A percentile compares a stretch with the other conserved stretches of the same genome.
These are phyloP conservation scores for Drosophila emarginata DNA, from an alignment of 2,888 invertebrate genomes.

Conservation along the genomic window DNA sequence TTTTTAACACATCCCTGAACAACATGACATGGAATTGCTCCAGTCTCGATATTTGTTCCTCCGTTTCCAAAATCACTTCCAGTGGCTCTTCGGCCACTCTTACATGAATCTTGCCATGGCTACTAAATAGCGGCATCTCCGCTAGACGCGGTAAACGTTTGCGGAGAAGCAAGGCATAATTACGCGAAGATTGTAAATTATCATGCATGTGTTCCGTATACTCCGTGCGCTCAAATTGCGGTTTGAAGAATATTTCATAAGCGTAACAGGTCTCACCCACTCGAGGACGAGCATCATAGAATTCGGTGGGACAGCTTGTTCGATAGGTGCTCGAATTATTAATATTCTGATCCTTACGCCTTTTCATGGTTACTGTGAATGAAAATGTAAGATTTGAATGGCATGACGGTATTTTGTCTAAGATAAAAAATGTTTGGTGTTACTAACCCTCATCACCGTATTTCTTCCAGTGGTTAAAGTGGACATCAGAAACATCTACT, in stretches of 20 bases:
- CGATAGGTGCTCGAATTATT: constrained; percentile 52
- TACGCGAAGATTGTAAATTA: constrained; percentile 64
- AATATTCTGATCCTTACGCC: background rate
- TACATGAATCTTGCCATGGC: constrained; percentile 84
- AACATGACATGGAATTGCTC: constrained; percentile 88
- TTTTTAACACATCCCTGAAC: constrained; percentile 87
- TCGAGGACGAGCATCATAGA: constrained; percentile 63
- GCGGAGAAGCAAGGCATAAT: constrained; percentile 87
- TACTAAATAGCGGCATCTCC: constrained; percentile 89
- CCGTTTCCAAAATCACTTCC: constrained; percentile 82
- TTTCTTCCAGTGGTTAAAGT: constrained; percentile 87
- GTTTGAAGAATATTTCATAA: constrained; percentile 85
- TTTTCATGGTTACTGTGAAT: background rate
- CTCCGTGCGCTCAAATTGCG: constrained; percentile 84
- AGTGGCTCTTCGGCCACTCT: constrained; percentile 83
- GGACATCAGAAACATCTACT: constrained; percentile 79
- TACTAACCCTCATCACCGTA: constrained; percentile 66
- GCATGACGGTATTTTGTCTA: background rate
- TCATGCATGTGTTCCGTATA: constrained; percentile 81
- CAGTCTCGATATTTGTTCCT: constrained; percentile 83
- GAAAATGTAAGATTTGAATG: background rate
- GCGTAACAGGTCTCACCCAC: constrained; percentile 82
- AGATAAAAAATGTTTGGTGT: background rate
- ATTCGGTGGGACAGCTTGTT: constrained; percentile 62
- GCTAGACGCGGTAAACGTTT: constrained; percentile 85